Conservation (phyloP, 2,888 invertebrate genomes). For the Sisyra nigra region DNA sequence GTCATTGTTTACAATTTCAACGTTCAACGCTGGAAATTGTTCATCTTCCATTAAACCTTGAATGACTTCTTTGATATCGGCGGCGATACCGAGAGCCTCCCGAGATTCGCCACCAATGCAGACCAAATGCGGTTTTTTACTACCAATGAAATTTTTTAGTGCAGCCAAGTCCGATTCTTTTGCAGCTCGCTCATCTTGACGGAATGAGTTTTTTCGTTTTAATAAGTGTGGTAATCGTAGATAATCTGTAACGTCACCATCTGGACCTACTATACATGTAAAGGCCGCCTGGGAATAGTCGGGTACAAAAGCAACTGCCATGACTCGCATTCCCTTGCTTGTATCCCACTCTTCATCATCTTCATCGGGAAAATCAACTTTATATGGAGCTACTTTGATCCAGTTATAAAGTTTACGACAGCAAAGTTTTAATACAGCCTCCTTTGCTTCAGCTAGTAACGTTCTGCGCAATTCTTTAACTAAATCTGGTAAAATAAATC, state of each 20-base stretch:
- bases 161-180: slow-evolving; percentile 47
- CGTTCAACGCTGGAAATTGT: slow-evolving; percentile 71
- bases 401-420: slow-evolving; percentile 78
- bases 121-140: slow-evolving; percentile 88
- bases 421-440: slow-evolving; percentile 67
- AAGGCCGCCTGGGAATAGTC: slow-evolving; percentile 76
- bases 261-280: slow-evolving; percentile 69
- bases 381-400: slow-evolving; percentile 76
- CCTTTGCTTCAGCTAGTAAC: slow-evolving; percentile 74
- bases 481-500: slow-evolving; percentile 80
- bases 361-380: slow-evolving; percentile 55
- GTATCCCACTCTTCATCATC: slow-evolving; percentile 89
- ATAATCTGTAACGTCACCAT: slow-evolving; percentile 87
- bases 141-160: slow-evolving; percentile 65
- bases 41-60: slow-evolving; percentile 64
- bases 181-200: slow-evolving; percentile 45
- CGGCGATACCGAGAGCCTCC: slow-evolving; percentile 66
- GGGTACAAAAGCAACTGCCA: slow-evolving; percentile 79
- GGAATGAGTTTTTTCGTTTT: slow-evolving; percentile 60
- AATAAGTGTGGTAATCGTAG: slow-evolving; percentile 73
- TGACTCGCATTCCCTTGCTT: slow-evolving; percentile 63
- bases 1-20: slow-evolving; percentile 90
- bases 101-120: slow-evolving; percentile 82
- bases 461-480: slow-evolving; percentile 68
- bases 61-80: slow-evolving; percentile 60